These are phyloP conservation scores for Spatula clypeata DNA, from an alignment of 2,797 vertebrate genomes.

Conservation along the genomic window DNA sequence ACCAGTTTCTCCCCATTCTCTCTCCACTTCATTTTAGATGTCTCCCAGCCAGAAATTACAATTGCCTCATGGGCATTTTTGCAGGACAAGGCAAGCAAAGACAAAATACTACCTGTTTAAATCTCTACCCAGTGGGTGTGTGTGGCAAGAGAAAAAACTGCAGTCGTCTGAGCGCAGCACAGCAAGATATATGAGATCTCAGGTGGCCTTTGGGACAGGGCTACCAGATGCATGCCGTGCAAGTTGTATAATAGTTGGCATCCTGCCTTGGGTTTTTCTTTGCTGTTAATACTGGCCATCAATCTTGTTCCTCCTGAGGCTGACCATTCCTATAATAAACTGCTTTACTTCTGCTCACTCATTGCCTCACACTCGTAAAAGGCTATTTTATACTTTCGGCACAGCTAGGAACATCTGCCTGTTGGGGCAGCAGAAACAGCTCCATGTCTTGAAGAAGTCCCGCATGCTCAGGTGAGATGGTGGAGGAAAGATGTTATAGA, in stretches of 20 bases:
- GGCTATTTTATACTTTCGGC: accelerated
- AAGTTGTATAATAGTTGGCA: neutral
- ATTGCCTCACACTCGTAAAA: neutral
- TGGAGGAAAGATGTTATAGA: accelerated
- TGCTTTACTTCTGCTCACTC: neutral
- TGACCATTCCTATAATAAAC: neutral
- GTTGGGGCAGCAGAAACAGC: neutral
- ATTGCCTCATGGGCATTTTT: neutral
- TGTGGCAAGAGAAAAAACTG: neutral
- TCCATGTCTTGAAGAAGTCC: neutral
- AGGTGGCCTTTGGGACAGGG: neutral
- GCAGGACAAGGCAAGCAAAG: neutral
- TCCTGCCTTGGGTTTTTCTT: neutral
- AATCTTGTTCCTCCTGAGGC: neutral
- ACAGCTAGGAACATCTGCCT: neutral
- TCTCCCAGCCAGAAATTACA: neutral
- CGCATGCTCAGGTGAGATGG: neutral
- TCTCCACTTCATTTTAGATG: neutral
- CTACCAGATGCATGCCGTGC: accelerated
- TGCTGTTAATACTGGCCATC: neutral
- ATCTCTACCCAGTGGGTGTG: neutral
- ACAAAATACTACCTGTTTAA: neutral
- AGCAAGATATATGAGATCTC: neutral
- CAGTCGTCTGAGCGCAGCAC: neutral
- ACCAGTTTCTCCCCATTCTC: neutral